Percentiles rank a stretch among this genome's conserved stretches.
Conservation (phyloP, 2,113 vertebrate species). For the Amblyopsis rosae region DNA sequence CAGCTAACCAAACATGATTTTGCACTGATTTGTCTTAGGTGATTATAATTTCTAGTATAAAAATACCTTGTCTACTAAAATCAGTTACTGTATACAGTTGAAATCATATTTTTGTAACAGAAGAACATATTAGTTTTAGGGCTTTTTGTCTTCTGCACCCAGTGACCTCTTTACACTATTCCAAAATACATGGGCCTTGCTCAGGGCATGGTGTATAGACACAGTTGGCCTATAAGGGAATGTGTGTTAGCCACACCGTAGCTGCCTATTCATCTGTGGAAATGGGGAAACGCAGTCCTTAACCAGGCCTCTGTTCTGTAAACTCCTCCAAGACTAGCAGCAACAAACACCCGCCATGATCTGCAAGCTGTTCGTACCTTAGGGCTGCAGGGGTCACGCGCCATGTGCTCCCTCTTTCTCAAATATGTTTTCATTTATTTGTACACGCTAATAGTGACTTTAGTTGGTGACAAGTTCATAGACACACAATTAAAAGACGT, state of each 20-base stretch:
- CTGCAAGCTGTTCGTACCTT: slow-evolving; percentile 58
- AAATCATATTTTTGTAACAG: background rate
- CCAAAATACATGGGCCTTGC: background rate
- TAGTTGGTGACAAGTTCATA: slow-evolving; percentile 58
- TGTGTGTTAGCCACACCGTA: slow-evolving; percentile 3
- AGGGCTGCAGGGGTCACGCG: slow-evolving; percentile 59
- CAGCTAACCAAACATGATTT: too few species aligned
- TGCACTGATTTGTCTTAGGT: background rate
- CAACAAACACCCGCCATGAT: slow-evolving; percentile 71
- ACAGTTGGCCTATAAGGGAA: slow-evolving; percentile 6
- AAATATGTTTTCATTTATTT: slow-evolving; percentile 79
- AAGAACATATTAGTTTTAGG: background rate
- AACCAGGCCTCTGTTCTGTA: slow-evolving; percentile 36
- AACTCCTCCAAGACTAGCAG: background rate
- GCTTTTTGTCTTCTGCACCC: background rate
- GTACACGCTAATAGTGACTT: slow-evolving; percentile 62
- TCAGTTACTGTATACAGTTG: too few species aligned
- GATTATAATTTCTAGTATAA: background rate
- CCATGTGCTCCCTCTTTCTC: slow-evolving; percentile 71
- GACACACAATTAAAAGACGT: slow-evolving; percentile 47
- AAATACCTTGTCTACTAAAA: too few species aligned
- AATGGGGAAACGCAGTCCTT: slow-evolving; percentile 47
- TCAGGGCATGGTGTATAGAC: slow-evolving; percentile 1
- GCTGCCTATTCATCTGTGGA: slow-evolving; percentile 50
- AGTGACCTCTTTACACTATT: slow-evolving; percentile 2